Evolutionary conservation across 1,140 invertebrate species (phyloP).

Genomic region (Pseudomyrmex gracilis): DNA sequence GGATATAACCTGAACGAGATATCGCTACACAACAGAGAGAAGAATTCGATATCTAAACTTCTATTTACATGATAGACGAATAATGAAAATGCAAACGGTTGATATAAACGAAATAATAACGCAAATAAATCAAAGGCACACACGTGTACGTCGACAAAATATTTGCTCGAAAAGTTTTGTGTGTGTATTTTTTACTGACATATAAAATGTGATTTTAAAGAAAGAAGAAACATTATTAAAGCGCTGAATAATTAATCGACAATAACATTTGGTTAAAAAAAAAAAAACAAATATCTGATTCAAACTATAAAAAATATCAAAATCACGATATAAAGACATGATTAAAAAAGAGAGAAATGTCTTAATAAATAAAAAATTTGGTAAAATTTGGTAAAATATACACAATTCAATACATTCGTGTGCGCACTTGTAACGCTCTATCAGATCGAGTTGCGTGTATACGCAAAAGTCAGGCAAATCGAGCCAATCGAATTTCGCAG

Average conservation of each 20-base stretch:
- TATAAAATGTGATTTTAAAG: not conserved
- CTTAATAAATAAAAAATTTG: not conserved
- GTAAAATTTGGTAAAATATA: too few species aligned
- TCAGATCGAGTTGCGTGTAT: constrained; percentile 7
- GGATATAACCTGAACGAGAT: too few species aligned
- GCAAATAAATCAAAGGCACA: not conserved
- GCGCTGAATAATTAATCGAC: not conserved
- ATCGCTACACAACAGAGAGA: too few species aligned
- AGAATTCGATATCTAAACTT: constrained; percentile 21
- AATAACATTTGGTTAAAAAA: too few species aligned
- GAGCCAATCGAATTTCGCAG: constrained; percentile 44
- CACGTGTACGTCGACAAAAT: not conserved
- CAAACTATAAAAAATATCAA: not conserved
- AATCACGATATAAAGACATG: not conserved
- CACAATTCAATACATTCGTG: not conserved
- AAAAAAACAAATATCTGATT: too few species aligned
- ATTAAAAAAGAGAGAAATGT: not conserved
- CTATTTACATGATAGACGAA: not conserved
- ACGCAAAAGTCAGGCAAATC: constrained; percentile 24
- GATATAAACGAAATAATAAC: not conserved
- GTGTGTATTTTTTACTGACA: not conserved
- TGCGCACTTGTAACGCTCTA: not conserved
- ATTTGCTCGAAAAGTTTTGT: not conserved
- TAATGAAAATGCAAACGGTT: not conserved
- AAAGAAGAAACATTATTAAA: not conserved